phyloP scores from a whole-genome alignment of 2,888 invertebrate species.

The Hartigia nigra region DNA sequence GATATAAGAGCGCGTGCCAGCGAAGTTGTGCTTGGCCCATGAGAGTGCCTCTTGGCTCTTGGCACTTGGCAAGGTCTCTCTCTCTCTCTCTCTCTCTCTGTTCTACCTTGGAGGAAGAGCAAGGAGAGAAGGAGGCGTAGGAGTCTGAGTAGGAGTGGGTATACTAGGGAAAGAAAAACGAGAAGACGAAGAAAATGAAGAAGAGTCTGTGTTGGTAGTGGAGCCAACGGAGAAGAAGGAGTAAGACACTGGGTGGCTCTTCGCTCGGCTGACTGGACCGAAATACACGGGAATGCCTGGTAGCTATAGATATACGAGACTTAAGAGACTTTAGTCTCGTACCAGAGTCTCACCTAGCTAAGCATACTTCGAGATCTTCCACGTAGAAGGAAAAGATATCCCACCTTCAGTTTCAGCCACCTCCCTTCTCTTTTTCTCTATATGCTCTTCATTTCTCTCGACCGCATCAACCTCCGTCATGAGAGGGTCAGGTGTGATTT shows the following conservation, averaged over 20 bases:
- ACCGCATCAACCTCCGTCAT: background rate
- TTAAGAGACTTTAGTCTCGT: background rate
- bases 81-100: conserved; percentile 1
- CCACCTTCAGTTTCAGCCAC: background rate
- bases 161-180: background rate
- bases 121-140: conserved; percentile 19
- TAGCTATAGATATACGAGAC: conserved; percentile 12
- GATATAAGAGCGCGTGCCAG: conserved; percentile 30
- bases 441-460: background rate
- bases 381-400: conserved; percentile 16
- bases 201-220: conserved; percentile 8
- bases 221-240: conserved; percentile 15
- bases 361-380: conserved; percentile 8
- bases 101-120: conserved; percentile 18
- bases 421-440: background rate
- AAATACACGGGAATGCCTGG: conserved; percentile 16
- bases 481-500: conserved; percentile 2
- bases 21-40: conserved; percentile 35
- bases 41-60: conserved; percentile 38
- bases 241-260: conserved; percentile 21
- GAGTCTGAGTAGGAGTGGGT: conserved; percentile 9
- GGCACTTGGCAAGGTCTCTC: conserved; percentile 5
- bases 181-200: conserved; percentile 18
- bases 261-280: conserved; percentile 23
- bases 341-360: background rate